phyloP scores from a whole-genome alignment of 2,113 vertebrate species.

The Equus przewalskii region DNA sequence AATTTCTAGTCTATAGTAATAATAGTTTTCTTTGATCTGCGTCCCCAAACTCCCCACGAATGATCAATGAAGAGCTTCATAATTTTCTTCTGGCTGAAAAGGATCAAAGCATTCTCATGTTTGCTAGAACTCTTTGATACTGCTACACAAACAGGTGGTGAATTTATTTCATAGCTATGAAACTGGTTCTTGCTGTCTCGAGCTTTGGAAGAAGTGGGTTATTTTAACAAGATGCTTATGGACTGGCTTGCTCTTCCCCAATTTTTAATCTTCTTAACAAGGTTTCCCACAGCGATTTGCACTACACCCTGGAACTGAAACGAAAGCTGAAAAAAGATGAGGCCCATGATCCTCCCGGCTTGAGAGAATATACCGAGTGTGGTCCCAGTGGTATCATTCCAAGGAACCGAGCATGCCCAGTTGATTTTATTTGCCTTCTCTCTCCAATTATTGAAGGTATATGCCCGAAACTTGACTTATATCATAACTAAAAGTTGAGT shows the following conservation, averaged over 20 bases:
- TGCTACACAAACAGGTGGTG: conserved; percentile 60
- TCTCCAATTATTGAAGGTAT: background rate
- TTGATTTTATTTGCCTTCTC: background rate
- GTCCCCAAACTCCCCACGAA: conserved; percentile 59
- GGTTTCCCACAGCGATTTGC: conserved; percentile 23
- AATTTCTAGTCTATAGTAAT: conserved; percentile 66
- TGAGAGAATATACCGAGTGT: background rate
- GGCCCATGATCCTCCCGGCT: background rate
- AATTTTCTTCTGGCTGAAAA: conserved; percentile 63
- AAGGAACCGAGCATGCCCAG: background rate
- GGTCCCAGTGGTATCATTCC: too few relatives aligned
- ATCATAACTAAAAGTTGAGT: background rate
- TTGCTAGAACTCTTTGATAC: conserved; percentile 63
- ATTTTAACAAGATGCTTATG: conserved; percentile 65
- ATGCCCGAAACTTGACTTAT: background rate
- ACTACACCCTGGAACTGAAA: background rate
- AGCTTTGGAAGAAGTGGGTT: conserved; percentile 60
- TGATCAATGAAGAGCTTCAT: conserved; percentile 58
- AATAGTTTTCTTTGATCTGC: conserved; percentile 69
- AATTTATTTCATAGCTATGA: conserved; percentile 68
- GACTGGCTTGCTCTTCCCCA: background rate
- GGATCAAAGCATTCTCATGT: conserved; percentile 74
- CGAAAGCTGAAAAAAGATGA: background rate
- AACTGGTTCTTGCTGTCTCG: conserved; percentile 64
- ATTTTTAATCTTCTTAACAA: conserved; percentile 59